These are phyloP conservation scores for Thelaira solivaga DNA, from an alignment of 2,888 invertebrate species.

Conservation along the genomic window DNA sequence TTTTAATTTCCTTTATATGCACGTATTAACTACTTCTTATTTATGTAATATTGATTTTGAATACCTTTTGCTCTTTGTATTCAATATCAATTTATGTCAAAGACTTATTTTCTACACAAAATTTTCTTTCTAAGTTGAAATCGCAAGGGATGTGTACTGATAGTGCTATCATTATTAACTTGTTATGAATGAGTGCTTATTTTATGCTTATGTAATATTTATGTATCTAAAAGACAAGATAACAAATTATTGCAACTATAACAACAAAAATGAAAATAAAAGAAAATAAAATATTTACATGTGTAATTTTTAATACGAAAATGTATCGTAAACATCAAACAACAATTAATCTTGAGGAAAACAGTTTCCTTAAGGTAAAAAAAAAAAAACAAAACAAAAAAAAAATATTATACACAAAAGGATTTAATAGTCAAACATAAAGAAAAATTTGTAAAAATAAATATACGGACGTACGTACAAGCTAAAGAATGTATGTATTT, in stretches of 20 bases:
- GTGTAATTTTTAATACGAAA: neutral
- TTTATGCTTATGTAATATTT: too few relatives aligned
- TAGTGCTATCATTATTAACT: slow-evolving; percentile 17
- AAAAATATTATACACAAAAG: slow-evolving; percentile 31
- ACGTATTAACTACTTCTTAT: too few relatives aligned
- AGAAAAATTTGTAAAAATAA: neutral
- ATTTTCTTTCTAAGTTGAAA: neutral
- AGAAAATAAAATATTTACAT: slow-evolving; percentile 29
- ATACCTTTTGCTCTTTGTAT: neutral
- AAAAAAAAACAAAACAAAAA: neutral
- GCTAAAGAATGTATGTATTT: too few relatives aligned
- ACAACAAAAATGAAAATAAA: neutral
- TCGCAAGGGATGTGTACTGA: slow-evolving; percentile 10
- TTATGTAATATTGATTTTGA: too few relatives aligned
- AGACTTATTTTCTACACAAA: neutral
- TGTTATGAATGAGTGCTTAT: neutral
- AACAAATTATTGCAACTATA: slow-evolving; percentile 17
- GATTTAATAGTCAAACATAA: slow-evolving; percentile 7
- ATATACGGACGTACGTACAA: too few relatives aligned
- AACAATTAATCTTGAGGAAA: slow-evolving; percentile 47
- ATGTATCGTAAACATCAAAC: slow-evolving; percentile 5
- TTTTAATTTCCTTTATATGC: too few relatives aligned
- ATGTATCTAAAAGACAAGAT: slow-evolving; percentile 1
- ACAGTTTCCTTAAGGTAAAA: slow-evolving; percentile 34
- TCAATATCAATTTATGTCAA: neutral